These are phyloP conservation scores for Zalophus californianus DNA, from an alignment of 2,797 vertebrate species.

Conservation along the genomic window DNA sequence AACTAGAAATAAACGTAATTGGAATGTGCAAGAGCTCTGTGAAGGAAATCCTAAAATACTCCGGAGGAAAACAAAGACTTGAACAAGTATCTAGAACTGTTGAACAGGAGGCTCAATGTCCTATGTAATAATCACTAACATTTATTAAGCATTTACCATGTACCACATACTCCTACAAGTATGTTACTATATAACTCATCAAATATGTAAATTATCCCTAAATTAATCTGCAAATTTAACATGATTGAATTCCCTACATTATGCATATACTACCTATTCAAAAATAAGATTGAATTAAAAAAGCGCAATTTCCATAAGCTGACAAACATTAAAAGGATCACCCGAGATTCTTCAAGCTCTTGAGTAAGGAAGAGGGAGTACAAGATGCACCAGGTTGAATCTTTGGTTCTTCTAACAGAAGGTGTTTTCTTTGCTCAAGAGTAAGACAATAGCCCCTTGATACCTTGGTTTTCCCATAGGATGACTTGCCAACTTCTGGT, in stretches of 20 bases:
- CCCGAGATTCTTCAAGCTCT: conserved; percentile 9
- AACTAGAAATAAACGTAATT: conserved; percentile 21
- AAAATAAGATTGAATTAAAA: conserved; percentile 73
- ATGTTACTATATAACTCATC: conserved; percentile 40
- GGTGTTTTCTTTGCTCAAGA: background rate
- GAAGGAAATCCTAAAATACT: conserved; percentile 44
- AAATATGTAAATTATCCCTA: conserved; percentile 67
- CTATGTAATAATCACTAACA: background rate
- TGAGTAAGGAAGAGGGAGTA: background rate
- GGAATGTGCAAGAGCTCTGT: conserved; percentile 17
- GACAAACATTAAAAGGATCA: conserved; percentile 37
- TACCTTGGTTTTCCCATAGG: background rate
- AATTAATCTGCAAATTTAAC: conserved; percentile 66
- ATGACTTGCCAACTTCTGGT: background rate
- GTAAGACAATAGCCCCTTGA: background rate
- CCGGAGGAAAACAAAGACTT: background rate
- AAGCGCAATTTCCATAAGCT: conserved; percentile 64
- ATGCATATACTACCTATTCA: conserved; percentile 65
- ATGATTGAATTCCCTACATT: conserved; percentile 68
- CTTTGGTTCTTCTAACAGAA: background rate
- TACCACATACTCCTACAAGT: background rate
- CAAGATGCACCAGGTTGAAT: background rate
- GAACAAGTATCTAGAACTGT: background rate
- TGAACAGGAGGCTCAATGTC: background rate
- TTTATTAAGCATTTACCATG: conserved; percentile 41